phyloP scores from a whole-genome alignment of 2,888 invertebrate species.

The Chloromyia formosa region DNA sequence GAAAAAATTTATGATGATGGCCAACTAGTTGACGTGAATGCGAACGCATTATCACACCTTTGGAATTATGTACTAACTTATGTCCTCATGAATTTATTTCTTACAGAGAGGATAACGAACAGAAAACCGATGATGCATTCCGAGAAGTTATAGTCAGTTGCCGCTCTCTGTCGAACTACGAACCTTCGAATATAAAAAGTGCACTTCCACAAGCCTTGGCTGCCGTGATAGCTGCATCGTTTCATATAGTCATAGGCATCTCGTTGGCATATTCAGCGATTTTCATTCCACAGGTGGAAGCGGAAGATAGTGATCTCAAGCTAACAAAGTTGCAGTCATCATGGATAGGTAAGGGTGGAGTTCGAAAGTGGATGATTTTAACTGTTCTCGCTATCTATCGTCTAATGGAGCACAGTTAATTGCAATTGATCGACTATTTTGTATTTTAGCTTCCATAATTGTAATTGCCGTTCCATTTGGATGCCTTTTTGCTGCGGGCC shows the following conservation, averaged over 20 bases:
- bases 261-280: constrained; percentile 69
- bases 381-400: neutral
- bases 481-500: constrained; percentile 66
- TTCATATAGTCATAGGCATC: constrained; percentile 70
- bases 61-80: no score
- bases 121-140: constrained; percentile 63
- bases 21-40: no score
- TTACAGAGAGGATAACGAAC: constrained; percentile 53
- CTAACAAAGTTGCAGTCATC: constrained; percentile 63
- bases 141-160: constrained; percentile 64
- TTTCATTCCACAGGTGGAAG: constrained; percentile 64
- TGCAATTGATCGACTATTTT: neutral
- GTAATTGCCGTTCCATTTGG: constrained; percentile 68
- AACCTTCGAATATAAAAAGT: constrained; percentile 59
- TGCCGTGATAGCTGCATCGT: constrained; percentile 67
- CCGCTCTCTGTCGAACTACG: constrained; percentile 63
- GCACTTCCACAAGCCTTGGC: constrained; percentile 65
- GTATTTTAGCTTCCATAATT: constrained; percentile 66
- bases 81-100: no score
- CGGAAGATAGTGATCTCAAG: constrained; percentile 47
- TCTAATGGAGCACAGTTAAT: neutral
- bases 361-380: neutral
- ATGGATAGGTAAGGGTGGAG: constrained; percentile 65
- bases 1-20: no score
- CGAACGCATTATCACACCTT: no score